A percentile compares a stretch with the other conserved stretches of the same genome.
phyloP scores from a whole-genome alignment of 2,888 invertebrate species.

The Phasia obesa region DNA sequence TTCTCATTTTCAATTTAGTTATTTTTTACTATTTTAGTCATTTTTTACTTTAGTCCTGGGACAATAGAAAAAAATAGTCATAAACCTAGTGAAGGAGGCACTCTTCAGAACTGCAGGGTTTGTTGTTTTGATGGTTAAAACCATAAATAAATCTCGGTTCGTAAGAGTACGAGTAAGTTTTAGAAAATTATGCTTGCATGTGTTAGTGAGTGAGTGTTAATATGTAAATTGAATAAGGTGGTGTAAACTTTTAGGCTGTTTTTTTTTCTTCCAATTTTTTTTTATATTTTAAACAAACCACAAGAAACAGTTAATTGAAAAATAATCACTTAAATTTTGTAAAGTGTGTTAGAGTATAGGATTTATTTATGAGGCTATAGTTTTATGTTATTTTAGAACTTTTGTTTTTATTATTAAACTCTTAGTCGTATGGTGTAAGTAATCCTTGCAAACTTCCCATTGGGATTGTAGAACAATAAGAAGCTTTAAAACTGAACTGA shows the following conservation, averaged over 20 bases:
- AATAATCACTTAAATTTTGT: slow-evolving; percentile 13
- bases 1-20: too few species aligned
- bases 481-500: background rate
- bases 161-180: background rate
- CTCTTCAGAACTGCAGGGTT: background rate
- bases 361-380: background rate
- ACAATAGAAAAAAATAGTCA: too few species aligned
- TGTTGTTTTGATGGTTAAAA: background rate
- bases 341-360: background rate
- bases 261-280: background rate
- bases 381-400: background rate
- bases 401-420: background rate
- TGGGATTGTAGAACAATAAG: background rate
- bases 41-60: too few species aligned
- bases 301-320: background rate
- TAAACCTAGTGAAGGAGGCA: background rate
- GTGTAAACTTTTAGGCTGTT: slow-evolving; percentile 15
- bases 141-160: background rate
- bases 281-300: background rate
- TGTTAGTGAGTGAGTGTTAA: background rate
- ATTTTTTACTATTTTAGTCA: too few species aligned
- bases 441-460: background rate
- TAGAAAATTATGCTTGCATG: background rate
- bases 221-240: background rate
- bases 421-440: background rate